Evolutionary conservation across 1,140 invertebrate species (phyloP).

Genomic region (Galleria mellonella): DNA sequence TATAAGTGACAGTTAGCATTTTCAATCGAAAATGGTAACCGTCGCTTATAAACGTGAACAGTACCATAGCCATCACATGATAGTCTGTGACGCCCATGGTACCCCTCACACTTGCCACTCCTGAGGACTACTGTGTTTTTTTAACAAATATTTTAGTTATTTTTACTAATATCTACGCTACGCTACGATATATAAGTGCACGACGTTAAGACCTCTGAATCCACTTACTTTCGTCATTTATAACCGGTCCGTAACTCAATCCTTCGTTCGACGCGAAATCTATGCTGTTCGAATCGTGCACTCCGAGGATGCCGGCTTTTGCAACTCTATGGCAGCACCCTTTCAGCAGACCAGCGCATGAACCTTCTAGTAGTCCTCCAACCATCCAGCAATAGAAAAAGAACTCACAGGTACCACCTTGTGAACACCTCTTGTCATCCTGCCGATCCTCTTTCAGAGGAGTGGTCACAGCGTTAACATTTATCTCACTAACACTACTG

Average conservation of each 20-base stretch:
- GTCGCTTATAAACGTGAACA: too few relatives aligned
- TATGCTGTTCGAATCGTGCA: constrained; percentile 68
- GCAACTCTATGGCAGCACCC: constrained; percentile 90
- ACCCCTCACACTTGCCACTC: too few relatives aligned
- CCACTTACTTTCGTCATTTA: constrained; percentile 84
- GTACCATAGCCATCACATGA: too few relatives aligned
- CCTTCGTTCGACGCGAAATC: constrained; percentile 46
- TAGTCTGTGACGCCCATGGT: too few relatives aligned
- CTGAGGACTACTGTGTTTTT: too few relatives aligned
- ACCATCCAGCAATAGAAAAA: constrained; percentile 94
- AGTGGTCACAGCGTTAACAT: constrained; percentile 26
- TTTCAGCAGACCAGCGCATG: constrained; percentile 88
- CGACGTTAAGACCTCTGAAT: not conserved
- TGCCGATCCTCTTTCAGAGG: constrained; percentile 50
- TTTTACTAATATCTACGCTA: too few relatives aligned
- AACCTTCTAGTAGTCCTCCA: constrained; percentile 89
- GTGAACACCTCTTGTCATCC: constrained; percentile 72
- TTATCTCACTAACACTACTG: constrained; percentile 15
- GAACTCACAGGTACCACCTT: constrained; percentile 92
- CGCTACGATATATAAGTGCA: too few relatives aligned
- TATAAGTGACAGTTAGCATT: too few relatives aligned
- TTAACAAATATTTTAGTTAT: too few relatives aligned
- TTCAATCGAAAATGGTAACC: too few relatives aligned
- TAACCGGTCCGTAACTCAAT: constrained; percentile 78
- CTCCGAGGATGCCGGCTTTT: constrained; percentile 82